These are phyloP conservation scores for Neuroterus valhalla DNA, from an alignment of 1,140 invertebrate species.

Conservation along the genomic window DNA sequence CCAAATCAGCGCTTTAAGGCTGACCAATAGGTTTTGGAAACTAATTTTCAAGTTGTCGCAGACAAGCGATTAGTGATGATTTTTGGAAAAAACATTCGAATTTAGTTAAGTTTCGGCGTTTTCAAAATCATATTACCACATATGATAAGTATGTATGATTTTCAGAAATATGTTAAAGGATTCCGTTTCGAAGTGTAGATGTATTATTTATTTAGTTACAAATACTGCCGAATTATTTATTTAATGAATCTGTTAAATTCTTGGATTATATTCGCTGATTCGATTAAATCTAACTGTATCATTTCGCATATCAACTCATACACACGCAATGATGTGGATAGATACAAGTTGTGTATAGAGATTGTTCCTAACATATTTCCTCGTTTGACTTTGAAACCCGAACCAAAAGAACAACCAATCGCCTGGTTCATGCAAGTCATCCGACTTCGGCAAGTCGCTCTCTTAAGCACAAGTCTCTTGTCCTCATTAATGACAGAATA, in stretches of 20 bases:
- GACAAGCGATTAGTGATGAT: too few species aligned
- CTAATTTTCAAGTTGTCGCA: not conserved
- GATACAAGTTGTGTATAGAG: not conserved
- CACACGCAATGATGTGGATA: slow-evolving; percentile 4
- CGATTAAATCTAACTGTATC: not conserved
- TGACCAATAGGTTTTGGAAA: not conserved
- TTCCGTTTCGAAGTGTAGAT: not conserved
- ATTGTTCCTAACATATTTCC: slow-evolving; percentile 8
- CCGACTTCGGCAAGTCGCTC: slow-evolving; percentile 1
- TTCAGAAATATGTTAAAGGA: too few species aligned
- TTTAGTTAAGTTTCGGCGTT: too few species aligned
- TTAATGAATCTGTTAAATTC: not conserved
- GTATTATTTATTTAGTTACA: not conserved
- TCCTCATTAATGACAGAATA: slow-evolving; percentile 36
- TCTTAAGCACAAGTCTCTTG: slow-evolving; percentile 11
- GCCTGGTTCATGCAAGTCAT: not conserved
- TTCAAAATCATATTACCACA: too few species aligned
- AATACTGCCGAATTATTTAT: not conserved
- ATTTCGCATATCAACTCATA: slow-evolving; percentile 4
- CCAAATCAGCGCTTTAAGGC: too few species aligned
- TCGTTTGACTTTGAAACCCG: slow-evolving; percentile 10
- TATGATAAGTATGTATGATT: too few species aligned
- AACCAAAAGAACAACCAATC: slow-evolving; percentile 4
- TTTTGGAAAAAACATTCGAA: too few species aligned
- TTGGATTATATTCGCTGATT: not conserved